Evolutionary conservation across 2,888 invertebrate species (phyloP).

Genomic region (Strigamia maritima): DNA sequence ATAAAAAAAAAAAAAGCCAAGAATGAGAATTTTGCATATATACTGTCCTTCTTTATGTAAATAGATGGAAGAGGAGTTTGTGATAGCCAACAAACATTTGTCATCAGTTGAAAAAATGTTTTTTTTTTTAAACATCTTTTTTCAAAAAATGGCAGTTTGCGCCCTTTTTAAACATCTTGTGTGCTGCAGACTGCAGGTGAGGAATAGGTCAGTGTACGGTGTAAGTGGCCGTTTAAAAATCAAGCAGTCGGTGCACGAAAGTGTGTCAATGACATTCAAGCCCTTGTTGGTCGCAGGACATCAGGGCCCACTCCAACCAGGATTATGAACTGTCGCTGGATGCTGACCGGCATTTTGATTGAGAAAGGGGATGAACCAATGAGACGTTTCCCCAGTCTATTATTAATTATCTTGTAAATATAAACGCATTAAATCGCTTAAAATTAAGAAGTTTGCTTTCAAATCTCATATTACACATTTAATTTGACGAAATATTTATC

Average conservation of each 20-base stretch:
- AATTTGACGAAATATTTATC: too few relatives aligned
- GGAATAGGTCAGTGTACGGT: neutral
- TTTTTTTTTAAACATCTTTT: neutral
- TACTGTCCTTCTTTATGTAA: conserved; percentile 14
- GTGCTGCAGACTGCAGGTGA: neutral
- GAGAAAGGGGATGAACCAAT: conserved; percentile 3
- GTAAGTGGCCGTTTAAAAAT: neutral
- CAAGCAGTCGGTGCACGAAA: neutral
- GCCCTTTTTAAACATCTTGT: neutral
- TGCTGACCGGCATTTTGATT: neutral
- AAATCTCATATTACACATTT: too few relatives aligned
- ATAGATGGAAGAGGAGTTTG: conserved; percentile 1
- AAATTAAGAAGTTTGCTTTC: neutral
- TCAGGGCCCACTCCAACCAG: neutral
- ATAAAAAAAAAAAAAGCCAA: neutral
- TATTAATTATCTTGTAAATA: neutral
- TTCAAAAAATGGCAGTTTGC: neutral
- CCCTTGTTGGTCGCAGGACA: conserved; percentile 2
- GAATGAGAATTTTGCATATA: neutral
- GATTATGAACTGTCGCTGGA: neutral
- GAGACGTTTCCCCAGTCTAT: neutral
- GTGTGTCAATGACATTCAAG: conserved; percentile 13
- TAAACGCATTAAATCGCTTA: neutral
- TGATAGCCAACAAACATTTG: neutral
- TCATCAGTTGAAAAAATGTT: neutral